Percentiles rank a stretch among this genome's conserved stretches.
Conservation (phyloP, 2,888 invertebrate species). For the Neoascia interrupta region DNA sequence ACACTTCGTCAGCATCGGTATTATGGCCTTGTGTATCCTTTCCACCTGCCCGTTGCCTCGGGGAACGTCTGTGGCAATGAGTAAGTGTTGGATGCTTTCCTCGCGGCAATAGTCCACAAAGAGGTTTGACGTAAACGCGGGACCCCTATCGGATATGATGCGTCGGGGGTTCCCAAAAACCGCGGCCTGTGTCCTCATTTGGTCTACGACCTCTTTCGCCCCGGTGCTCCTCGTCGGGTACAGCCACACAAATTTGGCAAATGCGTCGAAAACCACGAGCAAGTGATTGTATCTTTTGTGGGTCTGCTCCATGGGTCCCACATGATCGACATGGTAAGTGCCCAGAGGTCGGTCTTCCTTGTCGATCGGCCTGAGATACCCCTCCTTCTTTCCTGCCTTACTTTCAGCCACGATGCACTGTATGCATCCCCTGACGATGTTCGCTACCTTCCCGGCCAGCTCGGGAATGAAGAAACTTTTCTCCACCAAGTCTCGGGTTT, state of each 20-base stretch:
- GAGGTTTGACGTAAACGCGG: slow-evolving; percentile 74
- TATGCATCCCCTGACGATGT: slow-evolving; percentile 35
- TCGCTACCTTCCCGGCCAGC: slow-evolving; percentile 37
- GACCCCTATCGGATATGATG: slow-evolving; percentile 75
- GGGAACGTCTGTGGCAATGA: too few species aligned
- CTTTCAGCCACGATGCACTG: slow-evolving; percentile 54
- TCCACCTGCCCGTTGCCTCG: too few species aligned
- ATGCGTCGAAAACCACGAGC: slow-evolving; percentile 73
- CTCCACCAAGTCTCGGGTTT: slow-evolving; percentile 68
- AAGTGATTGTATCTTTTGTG: slow-evolving; percentile 74
- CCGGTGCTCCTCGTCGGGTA: slow-evolving; percentile 70
- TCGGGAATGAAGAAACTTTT: slow-evolving; percentile 66
- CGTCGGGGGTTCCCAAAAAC: slow-evolving; percentile 61
- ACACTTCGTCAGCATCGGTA: too few species aligned
- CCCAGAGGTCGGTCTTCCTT: slow-evolving; percentile 72
- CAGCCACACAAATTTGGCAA: slow-evolving; percentile 71
- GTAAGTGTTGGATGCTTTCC: too few species aligned
- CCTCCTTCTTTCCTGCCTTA: slow-evolving; percentile 74
- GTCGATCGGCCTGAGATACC: slow-evolving; percentile 72
- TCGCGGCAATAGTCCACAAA: slow-evolving; percentile 73
- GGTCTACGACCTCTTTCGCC: slow-evolving; percentile 72
- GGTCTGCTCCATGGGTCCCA: slow-evolving; percentile 75
- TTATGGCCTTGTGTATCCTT: too few species aligned
- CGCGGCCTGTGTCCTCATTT: slow-evolving; percentile 48
- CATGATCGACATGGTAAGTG: slow-evolving; percentile 74